Base-by-base conservation (phyloP, 2,888 invertebrate genomes). In the Plebejus argus region DNA sequence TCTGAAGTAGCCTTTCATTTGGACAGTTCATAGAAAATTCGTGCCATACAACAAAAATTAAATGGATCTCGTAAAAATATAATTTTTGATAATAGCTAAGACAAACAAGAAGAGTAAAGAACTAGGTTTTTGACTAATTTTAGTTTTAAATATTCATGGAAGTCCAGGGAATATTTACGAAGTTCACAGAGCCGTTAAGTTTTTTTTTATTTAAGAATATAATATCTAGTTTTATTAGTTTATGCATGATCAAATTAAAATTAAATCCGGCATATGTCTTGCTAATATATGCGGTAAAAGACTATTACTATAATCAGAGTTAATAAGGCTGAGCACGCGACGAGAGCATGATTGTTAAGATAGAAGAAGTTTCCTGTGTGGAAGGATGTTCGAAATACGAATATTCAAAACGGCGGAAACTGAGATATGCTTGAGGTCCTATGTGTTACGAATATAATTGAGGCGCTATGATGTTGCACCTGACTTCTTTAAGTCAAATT, bases 381-480 rank as follows among this genome's bases (percentile, higher is more conserved):
- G 23, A 66, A 66, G 66, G 66, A 66, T 23, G 66, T 66, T 12
- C 23, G 28, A 66, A 66, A 66, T 66, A 28, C 12, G 15, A 12
- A 66, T 66, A 10, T 66, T 66, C 66, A 23, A 66, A 23, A 15
- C 15, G 12, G 5, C 66, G 66, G 66, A 23, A 28, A 66, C 28
- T 28, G 5, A 28, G 23, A 28, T 66, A 66, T 28, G 66, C 23
- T 15, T 66, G 66, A 66, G 23, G 28, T 28, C 23, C 15, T 66
- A 66, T 66, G 66, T 66, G 66, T 66, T 66, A 66, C 66, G 28
- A 66, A 23, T 12, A 28, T 23, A 66, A 66, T 39, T 39, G 39
- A 39, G 39, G 39, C 10, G 10, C 8, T 28, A 61, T 23, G 8
- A 61, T 61, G 61, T 61, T n/a, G n/a, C n/a, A 2, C 15, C 3